Percentiles rank a stretch among this genome's conserved stretches.
Evolutionary conservation across 1,140 invertebrate species (phyloP).

Genomic region (Macrocentrus cingulum): DNA sequence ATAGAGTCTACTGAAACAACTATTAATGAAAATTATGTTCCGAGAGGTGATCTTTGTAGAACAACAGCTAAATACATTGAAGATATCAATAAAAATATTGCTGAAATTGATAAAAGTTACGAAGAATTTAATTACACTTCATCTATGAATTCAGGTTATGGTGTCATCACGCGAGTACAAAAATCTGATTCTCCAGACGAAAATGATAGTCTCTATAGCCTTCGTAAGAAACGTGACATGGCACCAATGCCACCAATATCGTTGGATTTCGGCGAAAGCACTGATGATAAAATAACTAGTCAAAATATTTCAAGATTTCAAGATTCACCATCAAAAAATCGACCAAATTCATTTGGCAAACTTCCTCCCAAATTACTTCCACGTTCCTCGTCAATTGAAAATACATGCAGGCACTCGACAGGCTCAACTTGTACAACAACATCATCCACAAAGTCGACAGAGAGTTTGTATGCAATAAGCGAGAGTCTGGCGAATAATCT

Average conservation of each 20-base stretch:
- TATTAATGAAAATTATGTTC: conserved; percentile 45
- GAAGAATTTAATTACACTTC: conserved; percentile 36
- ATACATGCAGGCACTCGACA: conserved; percentile 42
- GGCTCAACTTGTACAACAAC: conserved; percentile 43
- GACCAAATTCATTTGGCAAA: conserved; percentile 41
- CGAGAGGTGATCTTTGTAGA: conserved; percentile 48
- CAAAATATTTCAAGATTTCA: neutral
- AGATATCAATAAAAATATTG: conserved; percentile 52
- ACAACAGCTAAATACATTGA: conserved; percentile 50
- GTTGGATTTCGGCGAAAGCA: conserved; percentile 29
- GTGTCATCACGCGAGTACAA: conserved; percentile 42
- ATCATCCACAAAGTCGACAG: conserved; percentile 48
- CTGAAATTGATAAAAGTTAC: conserved; percentile 51
- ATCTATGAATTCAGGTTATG: conserved; percentile 34
- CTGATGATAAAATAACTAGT: conserved; percentile 17
- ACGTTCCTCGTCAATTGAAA: conserved; percentile 49
- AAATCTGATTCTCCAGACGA: conserved; percentile 20
- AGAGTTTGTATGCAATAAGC: conserved; percentile 47
- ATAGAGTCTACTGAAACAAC: conserved; percentile 15
- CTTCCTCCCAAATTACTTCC: conserved; percentile 41
- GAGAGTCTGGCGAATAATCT: conserved; percentile 36
- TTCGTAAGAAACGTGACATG: conserved; percentile 43
- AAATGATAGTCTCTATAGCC: conserved; percentile 29
- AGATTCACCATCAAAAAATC: conserved; percentile 12
- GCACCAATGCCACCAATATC: conserved; percentile 50